Evolutionary conservation across 2,888 invertebrate genomes (phyloP), one percentile per base, ranked within the genome.

Genomic region (Eledona agricola): DNA sequence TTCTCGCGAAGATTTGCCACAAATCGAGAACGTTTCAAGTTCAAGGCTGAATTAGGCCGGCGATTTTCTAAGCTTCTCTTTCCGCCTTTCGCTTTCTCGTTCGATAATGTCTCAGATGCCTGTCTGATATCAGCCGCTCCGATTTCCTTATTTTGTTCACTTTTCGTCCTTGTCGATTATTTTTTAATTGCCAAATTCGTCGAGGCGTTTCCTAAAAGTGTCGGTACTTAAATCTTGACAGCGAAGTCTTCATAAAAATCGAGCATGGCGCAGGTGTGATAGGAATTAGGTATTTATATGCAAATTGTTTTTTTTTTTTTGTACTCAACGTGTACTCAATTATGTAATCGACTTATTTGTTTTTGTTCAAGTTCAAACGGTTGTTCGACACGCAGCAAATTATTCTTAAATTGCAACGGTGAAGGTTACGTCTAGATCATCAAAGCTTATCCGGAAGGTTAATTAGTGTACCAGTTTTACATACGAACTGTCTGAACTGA

Each of bases 11-110:
- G n/a, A n/a, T n/a, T n/a, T n/a, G n/a, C n/a, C n/a, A n/a, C n/a
- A n/a, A n/a, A n/a, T n/a, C n/a, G n/a, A n/a, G n/a, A n/a, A n/a
- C n/a, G n/a, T n/a, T n/a, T 28, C 56, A 56, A 56, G 56, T 52
- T 56, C 56, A 56, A 56, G 56, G 52, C 15, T 43, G 19, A 37
- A 25, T 31, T 50, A 34, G 34, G 28, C 31, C 25, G 28, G 35
- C 28, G 32, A 34, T 46, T 40, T 32, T 38, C 22, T 15, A 40
- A 22, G 12, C 42, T 51, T 51, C 42, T 40, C 40, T 37, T 56
- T 52, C 56, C 56, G 52, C 56, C 56, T 57, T 53, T 53, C 57
- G 40, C 51, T 57, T 57, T 57, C 51, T 19, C 26, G 16, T 17
- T 38, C 19, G 11, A 46, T 26, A 46, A 28, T 29, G 29, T 29